phyloP scores from a whole-genome alignment of 2,113 vertebrate genomes.

The Vulpes vulpes region DNA sequence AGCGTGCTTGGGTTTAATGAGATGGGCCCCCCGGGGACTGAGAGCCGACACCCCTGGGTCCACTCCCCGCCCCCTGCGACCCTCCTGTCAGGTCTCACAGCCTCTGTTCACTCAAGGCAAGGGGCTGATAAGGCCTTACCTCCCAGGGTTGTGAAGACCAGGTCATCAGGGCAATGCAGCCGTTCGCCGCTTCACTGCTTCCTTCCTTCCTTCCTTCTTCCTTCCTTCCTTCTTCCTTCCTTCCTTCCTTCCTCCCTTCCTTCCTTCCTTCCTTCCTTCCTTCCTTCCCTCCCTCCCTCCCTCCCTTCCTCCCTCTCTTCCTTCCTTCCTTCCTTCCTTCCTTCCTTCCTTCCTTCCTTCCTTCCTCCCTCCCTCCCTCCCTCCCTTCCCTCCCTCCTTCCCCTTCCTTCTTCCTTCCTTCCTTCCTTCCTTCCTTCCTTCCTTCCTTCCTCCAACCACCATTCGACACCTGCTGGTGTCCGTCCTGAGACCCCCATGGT shows the following conservation, averaged over 20 bases:
- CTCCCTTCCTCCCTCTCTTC: no score
- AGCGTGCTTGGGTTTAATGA: not conserved
- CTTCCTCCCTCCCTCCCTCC: not conserved
- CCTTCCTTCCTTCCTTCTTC: not conserved
- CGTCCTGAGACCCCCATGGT: not conserved
- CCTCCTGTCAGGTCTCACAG: not conserved
- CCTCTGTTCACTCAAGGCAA: not conserved
- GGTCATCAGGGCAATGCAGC: not conserved
- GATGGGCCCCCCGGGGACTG: not conserved
- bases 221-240: no score
- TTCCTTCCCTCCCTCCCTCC: not conserved
- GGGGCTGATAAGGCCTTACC: not conserved
- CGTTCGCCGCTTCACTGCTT: not conserved
- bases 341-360: not conserved
- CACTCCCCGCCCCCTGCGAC: fast-evolving
- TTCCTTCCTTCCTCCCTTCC: not conserved
- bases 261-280: not conserved
- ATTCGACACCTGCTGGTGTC: not conserved
- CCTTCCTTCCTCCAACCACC: not conserved
- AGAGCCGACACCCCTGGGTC: fast-evolving
- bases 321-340: not conserved
- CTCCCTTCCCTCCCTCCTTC: not conserved
- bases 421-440: not conserved
- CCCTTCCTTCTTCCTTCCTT: not conserved
- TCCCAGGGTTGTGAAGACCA: not conserved